Evolutionary conservation across 2,113 vertebrate genomes (phyloP).

Genomic region (Prionailurus viverrinus): DNA sequence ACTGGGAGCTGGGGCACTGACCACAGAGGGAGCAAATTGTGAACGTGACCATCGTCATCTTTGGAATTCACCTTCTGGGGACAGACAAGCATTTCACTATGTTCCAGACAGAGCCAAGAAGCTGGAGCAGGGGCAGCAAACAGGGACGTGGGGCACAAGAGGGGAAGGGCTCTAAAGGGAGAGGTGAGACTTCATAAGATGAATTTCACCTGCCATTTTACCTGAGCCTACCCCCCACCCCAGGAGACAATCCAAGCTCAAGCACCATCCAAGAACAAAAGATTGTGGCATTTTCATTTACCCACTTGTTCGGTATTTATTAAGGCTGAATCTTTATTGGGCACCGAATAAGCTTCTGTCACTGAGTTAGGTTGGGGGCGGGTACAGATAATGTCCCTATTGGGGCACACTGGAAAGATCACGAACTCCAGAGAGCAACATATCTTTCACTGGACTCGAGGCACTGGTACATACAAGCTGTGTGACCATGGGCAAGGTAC

Average conservation of each 20-base stretch:
- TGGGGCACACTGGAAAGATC: not conserved
- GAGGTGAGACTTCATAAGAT: not conserved
- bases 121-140: not conserved
- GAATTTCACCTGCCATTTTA: not conserved
- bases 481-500: not conserved
- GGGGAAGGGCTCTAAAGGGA: not conserved
- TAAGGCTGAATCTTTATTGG: not conserved
- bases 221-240: no score
- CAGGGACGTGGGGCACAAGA: not conserved
- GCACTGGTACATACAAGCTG: not conserved
- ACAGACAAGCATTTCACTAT: not conserved
- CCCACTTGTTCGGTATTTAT: not conserved
- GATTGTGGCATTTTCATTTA: not conserved
- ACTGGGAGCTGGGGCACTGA: no score
- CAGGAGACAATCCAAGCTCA: not conserved
- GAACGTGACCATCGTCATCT: rapidly evolving
- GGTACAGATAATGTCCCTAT: not conserved
- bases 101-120: not conserved
- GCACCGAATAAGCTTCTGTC: not conserved
- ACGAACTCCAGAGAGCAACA: not conserved
- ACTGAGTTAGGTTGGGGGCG: not conserved
- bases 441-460: not conserved
- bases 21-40: not conserved
- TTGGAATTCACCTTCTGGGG: not conserved
- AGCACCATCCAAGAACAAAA: not conserved